phyloP scores from a whole-genome alignment of 1,140 invertebrate genomes.

The Trinorchestia longiramus region DNA sequence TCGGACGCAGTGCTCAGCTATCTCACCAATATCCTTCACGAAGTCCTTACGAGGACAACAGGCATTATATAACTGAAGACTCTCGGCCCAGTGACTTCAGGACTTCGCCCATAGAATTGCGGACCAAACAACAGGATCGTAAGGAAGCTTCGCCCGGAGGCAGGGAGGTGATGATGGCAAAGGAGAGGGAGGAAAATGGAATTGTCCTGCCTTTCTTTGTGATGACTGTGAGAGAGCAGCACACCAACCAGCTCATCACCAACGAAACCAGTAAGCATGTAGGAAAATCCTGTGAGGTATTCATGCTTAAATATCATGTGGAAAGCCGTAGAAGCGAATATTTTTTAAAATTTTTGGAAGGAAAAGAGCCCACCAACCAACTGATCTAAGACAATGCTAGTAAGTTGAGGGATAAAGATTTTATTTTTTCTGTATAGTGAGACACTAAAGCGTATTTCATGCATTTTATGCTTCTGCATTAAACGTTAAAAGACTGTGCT shows the following conservation, averaged over 20 bases:
- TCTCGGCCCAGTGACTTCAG: not conserved
- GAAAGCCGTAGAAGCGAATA: no score
- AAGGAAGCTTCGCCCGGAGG: not conserved
- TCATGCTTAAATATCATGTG: no score
- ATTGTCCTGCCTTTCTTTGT: conserved; percentile 10
- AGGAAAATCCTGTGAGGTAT: no score
- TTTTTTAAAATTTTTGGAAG: no score
- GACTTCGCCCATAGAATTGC: conserved; percentile 18
- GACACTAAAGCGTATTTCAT: no score
- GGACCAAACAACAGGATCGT: conserved; percentile 15
- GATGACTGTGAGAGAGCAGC: conserved; percentile 45
- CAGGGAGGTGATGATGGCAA: not conserved
- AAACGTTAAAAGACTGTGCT: no score
- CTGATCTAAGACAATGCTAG: not conserved
- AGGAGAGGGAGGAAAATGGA: not conserved
- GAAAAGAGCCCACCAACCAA: conserved; percentile 1
- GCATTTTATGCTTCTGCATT: no score
- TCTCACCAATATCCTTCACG: not conserved
- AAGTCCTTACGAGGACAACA: conserved; percentile 7
- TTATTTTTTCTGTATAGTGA: no score
- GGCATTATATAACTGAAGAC: conserved; percentile 12
- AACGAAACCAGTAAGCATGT: conserved; percentile 19
- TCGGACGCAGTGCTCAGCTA: not conserved
- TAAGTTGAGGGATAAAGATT: no score
- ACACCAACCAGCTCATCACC: conserved; percentile 34